Base-by-base conservation (phyloP, 92 coral and sea anemone genomes). In the Actinostola sp. region DNA sequence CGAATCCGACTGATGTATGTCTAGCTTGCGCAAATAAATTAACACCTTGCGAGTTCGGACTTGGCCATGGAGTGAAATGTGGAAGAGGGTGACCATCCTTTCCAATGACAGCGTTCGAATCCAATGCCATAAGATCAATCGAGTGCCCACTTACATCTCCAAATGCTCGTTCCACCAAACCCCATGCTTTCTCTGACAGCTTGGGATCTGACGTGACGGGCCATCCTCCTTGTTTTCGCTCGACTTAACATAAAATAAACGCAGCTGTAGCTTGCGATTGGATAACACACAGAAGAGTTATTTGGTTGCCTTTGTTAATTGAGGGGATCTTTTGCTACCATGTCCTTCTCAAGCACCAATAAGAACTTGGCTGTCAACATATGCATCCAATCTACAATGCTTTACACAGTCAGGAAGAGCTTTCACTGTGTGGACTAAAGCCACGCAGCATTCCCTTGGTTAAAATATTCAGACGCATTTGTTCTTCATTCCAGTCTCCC, bases 51-150 rank as follows among this genome's bases (percentile, higher is more conserved):
- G n/a, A n/a, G n/a, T n/a, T n/a, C n/a, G n/a, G n/a, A n/a, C n/a
- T n/a, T n/a, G 59, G 72, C 25, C 32, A 33, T 44, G 78, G 72
- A 28, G 79, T n/a, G n/a, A n/a, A n/a, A n/a, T n/a, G n/a, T n/a
- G n/a, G n/a, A n/a, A n/a, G n/a, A n/a, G 63, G 63, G 16, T 8
- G 19, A 26, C 72, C 72, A 31, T 58, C 42, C 31, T 20, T 56
- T 24, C 75, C 78, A 42, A 17, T 14, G 25, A 52, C n/a, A 4
- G 71, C 63, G 36, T 79, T 79, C 10, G 84, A 79, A 26, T 79
- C 78, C 51, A 79, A 58, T 7, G 71, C 68, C 68, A 58, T 72
- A 19, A 60, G 55, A 28, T 72, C 78, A 43, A 43, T 16, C 16
- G 56, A 44, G 30, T 79, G 76, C 38, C 77, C 83, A 5, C 21